phyloP scores from a whole-genome alignment of 2,113 vertebrate genomes.

The Oxyura jamaicensis region DNA sequence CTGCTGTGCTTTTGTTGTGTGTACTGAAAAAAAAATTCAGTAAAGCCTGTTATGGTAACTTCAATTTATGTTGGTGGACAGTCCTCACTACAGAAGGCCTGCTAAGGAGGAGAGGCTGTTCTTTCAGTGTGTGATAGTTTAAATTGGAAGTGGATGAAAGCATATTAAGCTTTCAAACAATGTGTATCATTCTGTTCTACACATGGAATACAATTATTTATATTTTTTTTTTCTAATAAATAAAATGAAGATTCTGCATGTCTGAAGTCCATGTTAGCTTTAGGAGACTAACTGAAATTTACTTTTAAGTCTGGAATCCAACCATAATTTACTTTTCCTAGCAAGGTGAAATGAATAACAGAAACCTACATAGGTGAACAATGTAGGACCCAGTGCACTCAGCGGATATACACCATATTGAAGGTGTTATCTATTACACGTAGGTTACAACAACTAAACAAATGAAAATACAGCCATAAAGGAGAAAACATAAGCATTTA shows the following conservation, averaged over 20 bases:
- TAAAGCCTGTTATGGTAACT: neutral
- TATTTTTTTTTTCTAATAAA: neutral
- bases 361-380: neutral
- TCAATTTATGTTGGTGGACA: neutral
- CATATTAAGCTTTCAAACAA: neutral
- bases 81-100: neutral
- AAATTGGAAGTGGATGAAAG: neutral
- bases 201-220: rapidly evolving
- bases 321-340: neutral
- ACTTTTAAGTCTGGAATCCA: neutral
- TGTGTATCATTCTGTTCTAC: neutral
- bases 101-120: neutral
- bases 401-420: neutral
- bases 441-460: neutral
- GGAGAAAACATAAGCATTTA: neutral
- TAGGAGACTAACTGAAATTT: neutral
- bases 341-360: neutral
- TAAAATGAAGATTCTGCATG: neutral
- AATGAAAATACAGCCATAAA: neutral
- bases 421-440: neutral
- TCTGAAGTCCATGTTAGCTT: neutral
- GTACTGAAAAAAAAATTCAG: neutral
- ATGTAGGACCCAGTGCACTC: neutral
- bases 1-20: neutral
- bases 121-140: rapidly evolving